Evolutionary conservation across 2,797 vertebrate genomes (phyloP).

Genomic region (Sylvilagus floridanus): DNA sequence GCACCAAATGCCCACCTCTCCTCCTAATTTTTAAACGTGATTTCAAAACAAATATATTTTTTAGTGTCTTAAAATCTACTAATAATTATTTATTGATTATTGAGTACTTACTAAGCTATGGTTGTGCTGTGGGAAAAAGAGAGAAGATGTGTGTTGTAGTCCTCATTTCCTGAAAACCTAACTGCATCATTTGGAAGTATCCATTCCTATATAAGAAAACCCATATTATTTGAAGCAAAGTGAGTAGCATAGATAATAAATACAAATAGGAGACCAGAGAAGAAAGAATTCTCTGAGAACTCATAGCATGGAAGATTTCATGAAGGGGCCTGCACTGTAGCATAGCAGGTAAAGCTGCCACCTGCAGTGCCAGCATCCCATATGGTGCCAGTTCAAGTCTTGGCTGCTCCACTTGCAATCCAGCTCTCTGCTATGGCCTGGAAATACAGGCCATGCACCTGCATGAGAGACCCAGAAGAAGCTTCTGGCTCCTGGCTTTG

Average conservation of each 20-base stretch:
- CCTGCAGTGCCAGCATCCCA: too few species aligned
- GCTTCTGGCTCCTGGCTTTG: too few species aligned
- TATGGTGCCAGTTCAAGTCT: too few species aligned
- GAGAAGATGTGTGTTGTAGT: background rate
- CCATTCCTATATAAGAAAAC: background rate
- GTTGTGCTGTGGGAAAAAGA: background rate
- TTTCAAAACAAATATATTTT: background rate
- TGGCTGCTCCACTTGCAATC: too few species aligned
- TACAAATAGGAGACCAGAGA: background rate
- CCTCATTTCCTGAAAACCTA: background rate
- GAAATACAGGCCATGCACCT: too few species aligned
- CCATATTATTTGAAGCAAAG: background rate
- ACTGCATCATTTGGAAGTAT: background rate
- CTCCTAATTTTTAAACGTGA: slow-evolving; percentile 26
- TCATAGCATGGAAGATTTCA: background rate
- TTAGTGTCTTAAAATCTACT: background rate
- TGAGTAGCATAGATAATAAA: background rate
- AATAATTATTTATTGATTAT: background rate
- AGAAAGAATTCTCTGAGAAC: background rate
- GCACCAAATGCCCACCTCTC: background rate
- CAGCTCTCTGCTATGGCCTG: too few species aligned
- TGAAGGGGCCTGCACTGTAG: background rate
- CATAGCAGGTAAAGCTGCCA: too few species aligned
- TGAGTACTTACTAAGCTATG: background rate
- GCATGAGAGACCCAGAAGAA: too few species aligned